Conservation (phyloP, 1,140 invertebrate genomes). For the Pemphigus obesinymphae region DNA sequence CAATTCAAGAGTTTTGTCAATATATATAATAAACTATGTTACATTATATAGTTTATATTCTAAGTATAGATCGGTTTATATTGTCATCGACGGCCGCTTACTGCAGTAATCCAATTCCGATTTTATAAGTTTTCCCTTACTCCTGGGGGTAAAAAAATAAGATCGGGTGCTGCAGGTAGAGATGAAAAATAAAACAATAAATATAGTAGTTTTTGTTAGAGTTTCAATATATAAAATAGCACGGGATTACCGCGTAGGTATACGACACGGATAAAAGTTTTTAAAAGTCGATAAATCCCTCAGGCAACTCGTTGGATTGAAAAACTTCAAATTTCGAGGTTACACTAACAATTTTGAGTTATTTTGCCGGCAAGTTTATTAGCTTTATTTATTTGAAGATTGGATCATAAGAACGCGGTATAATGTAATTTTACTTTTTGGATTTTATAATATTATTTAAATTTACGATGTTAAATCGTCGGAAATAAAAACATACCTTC, state of each 20-base stretch:
- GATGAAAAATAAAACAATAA: conserved; percentile 32
- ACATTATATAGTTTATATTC: conserved; percentile 8
- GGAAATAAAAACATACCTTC: neutral
- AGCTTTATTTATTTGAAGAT: conserved; percentile 22
- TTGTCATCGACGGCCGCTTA: conserved; percentile 10
- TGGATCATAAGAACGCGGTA: neutral
- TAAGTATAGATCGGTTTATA: conserved; percentile 6
- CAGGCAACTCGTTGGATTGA: conserved; percentile 19
- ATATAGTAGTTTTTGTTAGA: conserved; percentile 33
- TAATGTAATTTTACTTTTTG: neutral
- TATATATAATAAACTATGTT: neutral
- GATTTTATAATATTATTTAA: neutral
- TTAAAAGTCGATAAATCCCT: conserved; percentile 34
- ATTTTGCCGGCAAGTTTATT: conserved; percentile 14
- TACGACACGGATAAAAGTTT: conserved; percentile 23
- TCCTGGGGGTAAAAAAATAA: conserved; percentile 26
- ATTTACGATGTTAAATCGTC: neutral
- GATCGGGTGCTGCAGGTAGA: neutral
- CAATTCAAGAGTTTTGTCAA: neutral
- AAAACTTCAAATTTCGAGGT: conserved; percentile 35
- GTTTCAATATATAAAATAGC: conserved; percentile 26
- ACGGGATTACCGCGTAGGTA: conserved; percentile 9
- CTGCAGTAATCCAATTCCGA: conserved; percentile 14
- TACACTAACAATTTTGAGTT: conserved; percentile 15
- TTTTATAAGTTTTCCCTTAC: conserved; percentile 11